These are phyloP conservation scores for Harlomillsia oculata DNA, from an alignment of 1,140 invertebrate species.

Conservation along the genomic window DNA sequence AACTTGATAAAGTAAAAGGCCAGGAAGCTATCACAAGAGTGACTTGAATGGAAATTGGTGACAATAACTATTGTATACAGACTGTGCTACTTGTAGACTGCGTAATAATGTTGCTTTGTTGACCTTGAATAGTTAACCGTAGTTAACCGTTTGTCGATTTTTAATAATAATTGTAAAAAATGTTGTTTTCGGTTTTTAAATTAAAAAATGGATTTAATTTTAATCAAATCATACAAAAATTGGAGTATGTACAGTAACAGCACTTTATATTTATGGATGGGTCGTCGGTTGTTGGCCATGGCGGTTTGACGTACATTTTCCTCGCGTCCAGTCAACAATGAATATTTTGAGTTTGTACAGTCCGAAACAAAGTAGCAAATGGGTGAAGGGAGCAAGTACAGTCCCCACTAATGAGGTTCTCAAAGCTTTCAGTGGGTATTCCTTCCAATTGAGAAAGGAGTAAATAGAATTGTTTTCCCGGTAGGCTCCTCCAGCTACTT, in stretches of 20 bases:
- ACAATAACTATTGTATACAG: no score
- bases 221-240: background rate
- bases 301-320: background rate
- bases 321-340: background rate
- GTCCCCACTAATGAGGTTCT: background rate
- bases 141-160: no score
- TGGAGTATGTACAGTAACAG: background rate
- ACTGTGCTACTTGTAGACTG: no score
- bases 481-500: constrained; percentile 9
- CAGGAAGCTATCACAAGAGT: no score
- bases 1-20: no score
- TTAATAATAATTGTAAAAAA: background rate
- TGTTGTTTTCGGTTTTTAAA: background rate
- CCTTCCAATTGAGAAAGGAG: constrained; percentile 8
- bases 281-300: background rate
- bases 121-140: no score
- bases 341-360: background rate
- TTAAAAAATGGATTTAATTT: background rate
- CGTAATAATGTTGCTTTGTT: no score
- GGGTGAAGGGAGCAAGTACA: background rate
- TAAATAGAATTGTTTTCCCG: constrained; percentile 7
- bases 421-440: background rate
- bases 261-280: background rate
- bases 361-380: constrained; percentile 9
- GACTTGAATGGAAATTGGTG: no score